These are phyloP conservation scores for Pachyuromys duprasi DNA, from an alignment of 2,797 vertebrate genomes.

Conservation along the genomic window DNA sequence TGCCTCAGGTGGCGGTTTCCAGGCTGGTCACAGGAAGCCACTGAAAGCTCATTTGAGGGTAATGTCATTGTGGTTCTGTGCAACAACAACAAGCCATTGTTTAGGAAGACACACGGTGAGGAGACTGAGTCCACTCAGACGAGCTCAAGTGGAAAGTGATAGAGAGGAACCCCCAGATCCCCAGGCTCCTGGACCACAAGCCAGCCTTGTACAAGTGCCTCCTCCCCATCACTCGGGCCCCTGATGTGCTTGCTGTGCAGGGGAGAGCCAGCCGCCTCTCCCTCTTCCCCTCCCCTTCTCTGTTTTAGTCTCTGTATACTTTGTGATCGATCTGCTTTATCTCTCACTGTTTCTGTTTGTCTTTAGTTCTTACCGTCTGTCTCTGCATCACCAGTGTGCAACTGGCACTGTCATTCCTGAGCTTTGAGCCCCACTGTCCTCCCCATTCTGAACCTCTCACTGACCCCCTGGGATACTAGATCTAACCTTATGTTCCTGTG, in stretches of 20 bases:
- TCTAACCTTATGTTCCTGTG: neutral
- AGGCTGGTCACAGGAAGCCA: neutral
- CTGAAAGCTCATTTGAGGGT: neutral
- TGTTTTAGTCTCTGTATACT: neutral
- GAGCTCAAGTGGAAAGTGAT: neutral
- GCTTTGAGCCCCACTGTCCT: neutral
- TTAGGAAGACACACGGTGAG: neutral
- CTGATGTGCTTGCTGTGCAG: neutral
- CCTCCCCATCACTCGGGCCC: fast-evolving
- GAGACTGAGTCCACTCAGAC: neutral
- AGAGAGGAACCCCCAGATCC: neutral
- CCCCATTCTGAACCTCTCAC: neutral
- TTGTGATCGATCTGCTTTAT: neutral
- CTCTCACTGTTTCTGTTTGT: neutral
- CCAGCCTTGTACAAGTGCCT: neutral
- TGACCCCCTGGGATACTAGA: no score
- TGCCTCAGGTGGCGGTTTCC: neutral
- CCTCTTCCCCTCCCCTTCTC: neutral
- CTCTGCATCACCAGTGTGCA: neutral
- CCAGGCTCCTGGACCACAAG: neutral
- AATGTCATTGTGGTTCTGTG: no score
- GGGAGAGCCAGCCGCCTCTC: neutral
- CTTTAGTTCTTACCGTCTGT: neutral
- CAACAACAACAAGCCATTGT: neutral
- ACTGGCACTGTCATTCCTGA: neutral